Evolutionary conservation across 2,888 invertebrate species (phyloP).

Genomic region (Parascotia fuliginaria): DNA sequence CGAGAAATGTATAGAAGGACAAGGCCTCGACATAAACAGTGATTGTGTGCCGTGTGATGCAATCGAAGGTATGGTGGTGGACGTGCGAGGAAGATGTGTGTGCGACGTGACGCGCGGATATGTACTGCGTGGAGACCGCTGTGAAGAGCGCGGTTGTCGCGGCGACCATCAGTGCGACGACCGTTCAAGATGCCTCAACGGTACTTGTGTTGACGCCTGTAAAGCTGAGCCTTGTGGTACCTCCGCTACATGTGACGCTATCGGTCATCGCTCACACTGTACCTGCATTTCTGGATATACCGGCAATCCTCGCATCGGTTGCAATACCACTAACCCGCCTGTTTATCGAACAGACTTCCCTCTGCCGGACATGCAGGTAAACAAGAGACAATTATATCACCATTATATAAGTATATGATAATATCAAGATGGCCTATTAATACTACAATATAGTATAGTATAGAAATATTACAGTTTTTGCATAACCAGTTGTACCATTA

Average conservation of each 20-base stretch:
- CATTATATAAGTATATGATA: too few relatives aligned
- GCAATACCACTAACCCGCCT: conserved; percentile 82
- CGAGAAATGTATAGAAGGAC: conserved; percentile 91
- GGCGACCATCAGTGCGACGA: conserved; percentile 91
- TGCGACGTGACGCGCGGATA: conserved; percentile 93
- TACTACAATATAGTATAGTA: too few relatives aligned
- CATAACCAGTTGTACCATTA: conserved; percentile 3
- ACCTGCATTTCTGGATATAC: conserved; percentile 91
- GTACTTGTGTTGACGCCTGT: conserved; percentile 93
- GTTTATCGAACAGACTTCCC: conserved; percentile 92
- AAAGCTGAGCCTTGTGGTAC: conserved; percentile 89
- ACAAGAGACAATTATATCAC: too few relatives aligned
- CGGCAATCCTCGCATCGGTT: conserved; percentile 91
- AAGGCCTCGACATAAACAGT: conserved; percentile 91
- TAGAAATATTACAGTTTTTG: too few relatives aligned
- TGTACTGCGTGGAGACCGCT: conserved; percentile 91
- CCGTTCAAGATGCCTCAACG: conserved; percentile 91
- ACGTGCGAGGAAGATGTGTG: conserved; percentile 92
- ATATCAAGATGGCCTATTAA: too few relatives aligned
- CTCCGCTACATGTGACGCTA: conserved; percentile 91
- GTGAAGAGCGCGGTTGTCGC: conserved; percentile 91
- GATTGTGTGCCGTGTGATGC: conserved; percentile 91
- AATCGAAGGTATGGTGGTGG: conserved; percentile 90
- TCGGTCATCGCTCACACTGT: conserved; percentile 91
- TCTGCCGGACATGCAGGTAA: conserved; percentile 90